Conservation (phyloP, 2,113 vertebrate species). For the Agapornis roseicollis region DNA sequence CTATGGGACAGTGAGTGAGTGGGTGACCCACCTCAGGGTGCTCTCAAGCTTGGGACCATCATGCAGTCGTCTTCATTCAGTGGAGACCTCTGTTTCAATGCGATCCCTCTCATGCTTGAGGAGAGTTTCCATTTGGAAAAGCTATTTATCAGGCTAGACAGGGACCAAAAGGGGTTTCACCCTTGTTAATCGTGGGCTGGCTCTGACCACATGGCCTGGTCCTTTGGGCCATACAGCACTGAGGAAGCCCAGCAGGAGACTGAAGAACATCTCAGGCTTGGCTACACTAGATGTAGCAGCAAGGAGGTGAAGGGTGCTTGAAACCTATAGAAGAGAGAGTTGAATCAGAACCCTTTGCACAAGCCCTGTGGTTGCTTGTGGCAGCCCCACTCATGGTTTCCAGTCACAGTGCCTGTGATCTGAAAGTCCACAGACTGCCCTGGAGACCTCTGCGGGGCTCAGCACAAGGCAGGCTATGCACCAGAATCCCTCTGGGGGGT, state of each 20-base stretch:
- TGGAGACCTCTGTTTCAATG: background rate
- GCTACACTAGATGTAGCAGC: background rate
- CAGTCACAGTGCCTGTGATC: background rate
- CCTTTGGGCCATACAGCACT: background rate
- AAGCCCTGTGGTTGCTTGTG: background rate
- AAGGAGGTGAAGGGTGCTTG: background rate
- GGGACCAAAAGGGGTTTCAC: background rate
- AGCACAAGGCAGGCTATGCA: background rate
- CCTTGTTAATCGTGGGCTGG: background rate
- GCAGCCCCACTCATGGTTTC: background rate
- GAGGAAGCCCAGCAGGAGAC: background rate
- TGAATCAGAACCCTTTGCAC: background rate
- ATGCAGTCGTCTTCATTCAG: background rate
- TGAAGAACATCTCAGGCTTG: background rate
- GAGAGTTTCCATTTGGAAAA: background rate
- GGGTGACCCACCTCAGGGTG: background rate
- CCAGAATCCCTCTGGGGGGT: background rate
- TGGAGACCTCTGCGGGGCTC: background rate
- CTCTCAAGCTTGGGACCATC: background rate
- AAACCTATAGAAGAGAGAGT: background rate
- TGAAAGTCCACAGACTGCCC: background rate
- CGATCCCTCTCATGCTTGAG: background rate
- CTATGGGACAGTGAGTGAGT: background rate
- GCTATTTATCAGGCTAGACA: background rate
- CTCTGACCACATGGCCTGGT: background rate